Evolutionary conservation across 2,797 vertebrate genomes (phyloP).

Genomic region (Cuculus canorus): DNA sequence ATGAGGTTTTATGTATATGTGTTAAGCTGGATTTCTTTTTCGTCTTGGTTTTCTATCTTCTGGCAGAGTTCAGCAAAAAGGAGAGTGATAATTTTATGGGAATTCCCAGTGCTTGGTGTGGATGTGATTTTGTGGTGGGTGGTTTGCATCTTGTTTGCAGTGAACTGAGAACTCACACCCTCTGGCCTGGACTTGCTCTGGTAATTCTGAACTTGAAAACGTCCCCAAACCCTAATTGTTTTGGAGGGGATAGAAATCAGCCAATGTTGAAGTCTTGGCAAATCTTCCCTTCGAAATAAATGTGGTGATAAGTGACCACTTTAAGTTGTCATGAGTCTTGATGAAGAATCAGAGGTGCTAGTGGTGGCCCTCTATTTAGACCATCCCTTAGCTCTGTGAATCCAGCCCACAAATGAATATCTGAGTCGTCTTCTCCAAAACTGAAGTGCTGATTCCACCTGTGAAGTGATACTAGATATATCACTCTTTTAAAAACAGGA

Average conservation of each 20-base stretch:
- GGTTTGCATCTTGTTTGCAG: background rate
- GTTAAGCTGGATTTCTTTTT: background rate
- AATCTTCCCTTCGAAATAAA: background rate
- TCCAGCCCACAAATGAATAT: background rate
- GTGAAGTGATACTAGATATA: background rate
- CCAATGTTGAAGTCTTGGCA: background rate
- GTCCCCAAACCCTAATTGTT: background rate
- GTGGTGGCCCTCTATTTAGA: background rate
- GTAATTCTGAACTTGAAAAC: slow-evolving; percentile 1
- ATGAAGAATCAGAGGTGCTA: background rate
- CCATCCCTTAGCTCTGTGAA: background rate
- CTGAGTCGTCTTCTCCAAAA: background rate
- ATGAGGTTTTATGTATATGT: background rate
- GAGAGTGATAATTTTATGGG: slow-evolving; percentile 7
- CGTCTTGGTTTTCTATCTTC: background rate
- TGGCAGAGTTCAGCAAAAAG: background rate
- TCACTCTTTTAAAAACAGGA: background rate
- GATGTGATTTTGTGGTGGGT: background rate
- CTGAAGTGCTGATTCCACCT: background rate
- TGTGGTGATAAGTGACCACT: background rate
- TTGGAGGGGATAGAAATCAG: background rate
- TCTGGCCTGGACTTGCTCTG: background rate
- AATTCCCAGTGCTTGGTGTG: background rate
- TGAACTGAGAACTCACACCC: background rate
- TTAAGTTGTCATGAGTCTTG: background rate